A percentile compares a stretch with the other conserved stretches of the same genome.
These are phyloP conservation scores for Luehdorfia chinensis DNA, from an alignment of 1,140 invertebrate species.

Conservation along the genomic window DNA sequence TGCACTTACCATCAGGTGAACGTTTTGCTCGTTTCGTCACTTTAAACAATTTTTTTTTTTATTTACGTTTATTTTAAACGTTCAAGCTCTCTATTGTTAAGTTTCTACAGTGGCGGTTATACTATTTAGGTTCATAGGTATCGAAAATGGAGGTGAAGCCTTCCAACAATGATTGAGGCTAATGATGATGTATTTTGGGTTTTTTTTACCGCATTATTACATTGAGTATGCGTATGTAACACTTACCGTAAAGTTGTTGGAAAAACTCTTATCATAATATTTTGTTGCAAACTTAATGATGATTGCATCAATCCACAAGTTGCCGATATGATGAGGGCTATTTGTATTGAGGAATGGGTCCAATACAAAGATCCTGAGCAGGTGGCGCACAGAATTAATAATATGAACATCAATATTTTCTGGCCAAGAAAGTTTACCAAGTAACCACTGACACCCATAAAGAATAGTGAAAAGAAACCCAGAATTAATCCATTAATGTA, in stretches of 20 bases:
- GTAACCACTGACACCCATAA: slow-evolving; percentile 29
- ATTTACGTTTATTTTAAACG: too few species aligned
- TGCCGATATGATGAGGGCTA: slow-evolving; percentile 44
- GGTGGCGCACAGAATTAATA: slow-evolving; percentile 26
- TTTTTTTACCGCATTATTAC: too few species aligned
- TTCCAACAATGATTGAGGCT: too few species aligned
- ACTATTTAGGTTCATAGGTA: too few species aligned
- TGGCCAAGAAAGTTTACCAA: slow-evolving; percentile 38
- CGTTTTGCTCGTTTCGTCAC: too few species aligned
- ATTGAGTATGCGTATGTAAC: too few species aligned
- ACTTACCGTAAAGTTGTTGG: slow-evolving; percentile 47
- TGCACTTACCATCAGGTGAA: too few species aligned
- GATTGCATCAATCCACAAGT: slow-evolving; percentile 49
- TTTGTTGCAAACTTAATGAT: slow-evolving; percentile 38
- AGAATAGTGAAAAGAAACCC: slow-evolving; percentile 32
- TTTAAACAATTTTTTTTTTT: too few species aligned
- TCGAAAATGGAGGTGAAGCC: too few species aligned
- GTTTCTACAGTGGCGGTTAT: too few species aligned
- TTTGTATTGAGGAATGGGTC: slow-evolving; percentile 37
- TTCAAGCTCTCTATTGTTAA: too few species aligned
- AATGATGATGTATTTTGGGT: too few species aligned
- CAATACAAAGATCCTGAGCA: slow-evolving; percentile 35
- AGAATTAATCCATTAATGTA: slow-evolving; percentile 49
- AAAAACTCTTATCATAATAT: slow-evolving; percentile 44
- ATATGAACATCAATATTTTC: slow-evolving; percentile 36